These are phyloP conservation scores for Aratinga solstitialis DNA, from an alignment of 2,797 vertebrate species.

Conservation along the genomic window DNA sequence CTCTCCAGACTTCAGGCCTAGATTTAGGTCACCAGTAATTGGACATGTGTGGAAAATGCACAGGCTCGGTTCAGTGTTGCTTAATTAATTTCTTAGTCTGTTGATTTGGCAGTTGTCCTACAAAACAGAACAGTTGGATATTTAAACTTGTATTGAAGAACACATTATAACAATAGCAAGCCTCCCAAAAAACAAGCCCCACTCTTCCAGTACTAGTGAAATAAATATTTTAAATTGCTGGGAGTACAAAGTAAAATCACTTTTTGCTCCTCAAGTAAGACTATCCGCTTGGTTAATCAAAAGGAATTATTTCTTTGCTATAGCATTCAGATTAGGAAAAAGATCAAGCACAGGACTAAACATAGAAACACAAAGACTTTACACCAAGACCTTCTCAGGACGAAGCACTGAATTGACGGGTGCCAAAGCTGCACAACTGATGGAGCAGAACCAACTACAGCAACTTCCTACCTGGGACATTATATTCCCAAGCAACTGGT, in stretches of 20 bases:
- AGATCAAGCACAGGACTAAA: background rate
- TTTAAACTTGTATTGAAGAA: constrained; percentile 29
- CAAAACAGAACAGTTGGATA: constrained; percentile 32
- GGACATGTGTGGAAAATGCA: constrained; percentile 52
- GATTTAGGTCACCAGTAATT: constrained; percentile 67
- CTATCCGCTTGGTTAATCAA: background rate
- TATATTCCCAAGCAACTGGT: background rate
- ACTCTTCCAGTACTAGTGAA: background rate
- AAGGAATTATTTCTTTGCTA: background rate
- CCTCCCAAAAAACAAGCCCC: background rate
- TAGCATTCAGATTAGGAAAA: background rate
- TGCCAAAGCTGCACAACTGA: background rate
- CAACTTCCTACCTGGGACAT: background rate
- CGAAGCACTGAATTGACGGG: background rate
- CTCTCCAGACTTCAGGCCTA: constrained; percentile 30
- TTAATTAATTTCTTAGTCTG: constrained; percentile 59
- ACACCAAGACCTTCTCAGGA: background rate
- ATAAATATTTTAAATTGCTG: background rate
- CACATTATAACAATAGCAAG: background rate
- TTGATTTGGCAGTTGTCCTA: constrained; percentile 40
- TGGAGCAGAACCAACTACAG: background rate
- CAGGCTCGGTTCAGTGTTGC: constrained; percentile 31
- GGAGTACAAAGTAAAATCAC: background rate
- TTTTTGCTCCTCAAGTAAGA: background rate
- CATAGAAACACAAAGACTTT: background rate